Percentiles rank a stretch among this genome's conserved stretches.
These are phyloP conservation scores for Calycopis cecrops DNA, from an alignment of 1,140 invertebrate species.

Conservation along the genomic window DNA sequence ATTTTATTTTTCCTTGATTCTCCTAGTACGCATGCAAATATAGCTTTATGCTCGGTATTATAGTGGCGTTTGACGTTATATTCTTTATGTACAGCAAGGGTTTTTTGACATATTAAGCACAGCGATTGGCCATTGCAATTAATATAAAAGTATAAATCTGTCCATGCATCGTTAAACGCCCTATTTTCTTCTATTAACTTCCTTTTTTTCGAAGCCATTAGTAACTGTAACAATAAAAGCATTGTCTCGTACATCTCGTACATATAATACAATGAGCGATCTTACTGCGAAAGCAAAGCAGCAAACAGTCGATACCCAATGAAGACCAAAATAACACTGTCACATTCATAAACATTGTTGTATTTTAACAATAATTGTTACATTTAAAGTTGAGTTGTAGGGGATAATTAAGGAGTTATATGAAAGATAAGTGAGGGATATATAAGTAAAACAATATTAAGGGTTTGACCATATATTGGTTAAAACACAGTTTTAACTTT, in stretches of 20 bases:
- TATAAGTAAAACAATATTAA: too few relatives aligned
- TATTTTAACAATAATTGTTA: too few relatives aligned
- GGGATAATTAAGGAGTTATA: too few relatives aligned
- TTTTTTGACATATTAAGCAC: too few relatives aligned
- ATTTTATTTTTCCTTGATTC: conserved; percentile 22
- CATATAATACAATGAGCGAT: background rate
- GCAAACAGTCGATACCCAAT: conserved; percentile 14
- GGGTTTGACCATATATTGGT: too few relatives aligned
- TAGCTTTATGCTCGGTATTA: conserved; percentile 26
- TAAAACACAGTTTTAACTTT: too few relatives aligned
- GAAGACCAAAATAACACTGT: too few relatives aligned
- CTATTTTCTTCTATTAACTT: conserved; percentile 31
- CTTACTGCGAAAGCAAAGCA: conserved; percentile 2
- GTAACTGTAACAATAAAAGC: conserved; percentile 22
- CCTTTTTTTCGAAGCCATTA: conserved; percentile 25
- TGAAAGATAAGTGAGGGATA: too few relatives aligned
- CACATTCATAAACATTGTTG: too few relatives aligned
- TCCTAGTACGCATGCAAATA: conserved; percentile 30
- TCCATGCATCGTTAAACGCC: conserved; percentile 35
- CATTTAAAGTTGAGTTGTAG: too few relatives aligned
- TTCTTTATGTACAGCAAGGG: conserved; percentile 40
- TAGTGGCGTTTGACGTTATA: conserved; percentile 35
- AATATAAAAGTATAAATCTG: conserved; percentile 33
- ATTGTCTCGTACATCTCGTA: conserved; percentile 16
- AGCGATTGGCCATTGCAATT: conserved; percentile 26